A percentile compares a stretch with the other conserved stretches of the same genome.
These are phyloP conservation scores for Paelopatides confundens DNA, from an alignment of 53 echinoderm and acorn worm genomes.

Conservation along the genomic window DNA sequence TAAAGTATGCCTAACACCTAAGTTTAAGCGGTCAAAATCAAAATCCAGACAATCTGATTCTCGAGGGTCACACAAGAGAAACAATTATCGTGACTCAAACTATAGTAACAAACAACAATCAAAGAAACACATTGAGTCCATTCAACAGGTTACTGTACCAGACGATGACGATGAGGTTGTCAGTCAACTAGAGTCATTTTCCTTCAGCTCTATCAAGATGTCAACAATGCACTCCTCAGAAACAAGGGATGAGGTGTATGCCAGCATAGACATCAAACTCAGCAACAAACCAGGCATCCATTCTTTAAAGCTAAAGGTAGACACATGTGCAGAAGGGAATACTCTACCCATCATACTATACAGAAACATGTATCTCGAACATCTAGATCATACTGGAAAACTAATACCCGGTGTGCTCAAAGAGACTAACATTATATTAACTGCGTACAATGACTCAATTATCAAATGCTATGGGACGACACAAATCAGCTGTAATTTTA, in stretches of 20 bases:
- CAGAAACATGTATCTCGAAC: slow-evolving; percentile 25
- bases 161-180: not conserved
- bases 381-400: not conserved
- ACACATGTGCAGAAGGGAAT: slow-evolving; percentile 60
- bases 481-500: slow-evolving; percentile 1
- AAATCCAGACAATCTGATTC: not conserved
- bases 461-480: slow-evolving; percentile 58
- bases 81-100: not conserved
- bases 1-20: slow-evolving; percentile 25
- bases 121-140: not conserved
- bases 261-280: slow-evolving; percentile 36
- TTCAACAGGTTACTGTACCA: not conserved
- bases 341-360: slow-evolving; percentile 42
- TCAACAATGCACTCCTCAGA: not conserved
- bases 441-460: slow-evolving; percentile 2
- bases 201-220: not conserved
- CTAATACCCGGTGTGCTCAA: slow-evolving; percentile 4
- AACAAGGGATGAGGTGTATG: slow-evolving; percentile 10
- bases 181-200: not conserved
- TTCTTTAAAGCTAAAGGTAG: slow-evolving; percentile 46
- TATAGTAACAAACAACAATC: not conserved
- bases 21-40: not conserved
- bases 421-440: not conserved
- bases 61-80: not conserved
- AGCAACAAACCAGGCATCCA: slow-evolving; percentile 32